Conservation (phyloP, 2,888 invertebrate species). For the Chaetogeoica ovagalla region DNA sequence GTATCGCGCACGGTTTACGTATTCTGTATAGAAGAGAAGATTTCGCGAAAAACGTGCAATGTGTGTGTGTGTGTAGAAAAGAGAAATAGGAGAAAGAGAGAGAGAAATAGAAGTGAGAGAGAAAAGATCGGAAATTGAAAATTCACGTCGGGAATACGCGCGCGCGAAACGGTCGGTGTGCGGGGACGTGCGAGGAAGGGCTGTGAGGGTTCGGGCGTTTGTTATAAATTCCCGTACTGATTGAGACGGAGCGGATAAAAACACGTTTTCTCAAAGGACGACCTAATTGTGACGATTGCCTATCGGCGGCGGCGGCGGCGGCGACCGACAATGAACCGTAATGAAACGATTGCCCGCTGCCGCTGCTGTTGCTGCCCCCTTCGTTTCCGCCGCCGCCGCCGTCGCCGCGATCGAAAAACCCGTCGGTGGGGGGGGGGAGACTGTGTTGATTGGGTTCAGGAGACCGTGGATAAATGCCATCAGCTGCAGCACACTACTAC, state of each 20-base stretch:
- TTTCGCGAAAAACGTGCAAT: no score
- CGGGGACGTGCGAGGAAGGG: not conserved
- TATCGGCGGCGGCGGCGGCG: slow-evolving; percentile 25
- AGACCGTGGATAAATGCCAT: slow-evolving; percentile 47
- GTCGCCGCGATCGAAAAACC: no score
- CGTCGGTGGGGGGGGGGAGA: slow-evolving; percentile 13
- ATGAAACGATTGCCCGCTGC: slow-evolving; percentile 48
- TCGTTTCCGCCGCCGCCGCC: slow-evolving; percentile 26
- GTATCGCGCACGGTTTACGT: no score
- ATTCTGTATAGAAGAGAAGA: no score
- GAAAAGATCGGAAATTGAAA: not conserved
- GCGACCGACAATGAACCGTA: slow-evolving; percentile 48
- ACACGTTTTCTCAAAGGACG: slow-evolving; percentile 51
- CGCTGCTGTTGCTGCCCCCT: slow-evolving; percentile 32
- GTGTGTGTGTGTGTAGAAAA: no score
- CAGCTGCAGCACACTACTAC: slow-evolving; percentile 28
- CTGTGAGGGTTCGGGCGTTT: no score
- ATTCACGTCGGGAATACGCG: slow-evolving; percentile 8
- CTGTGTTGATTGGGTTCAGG: slow-evolving; percentile 50
- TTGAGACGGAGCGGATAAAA: slow-evolving; percentile 51
- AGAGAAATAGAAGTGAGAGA: no score
- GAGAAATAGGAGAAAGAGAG: no score
- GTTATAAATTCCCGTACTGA: slow-evolving; percentile 42
- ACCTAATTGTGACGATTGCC: slow-evolving; percentile 52
- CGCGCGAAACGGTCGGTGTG: not conserved